These are phyloP conservation scores for Sebastes baramenuke DNA, from an alignment of 2,797 vertebrate species.

Conservation along the genomic window DNA sequence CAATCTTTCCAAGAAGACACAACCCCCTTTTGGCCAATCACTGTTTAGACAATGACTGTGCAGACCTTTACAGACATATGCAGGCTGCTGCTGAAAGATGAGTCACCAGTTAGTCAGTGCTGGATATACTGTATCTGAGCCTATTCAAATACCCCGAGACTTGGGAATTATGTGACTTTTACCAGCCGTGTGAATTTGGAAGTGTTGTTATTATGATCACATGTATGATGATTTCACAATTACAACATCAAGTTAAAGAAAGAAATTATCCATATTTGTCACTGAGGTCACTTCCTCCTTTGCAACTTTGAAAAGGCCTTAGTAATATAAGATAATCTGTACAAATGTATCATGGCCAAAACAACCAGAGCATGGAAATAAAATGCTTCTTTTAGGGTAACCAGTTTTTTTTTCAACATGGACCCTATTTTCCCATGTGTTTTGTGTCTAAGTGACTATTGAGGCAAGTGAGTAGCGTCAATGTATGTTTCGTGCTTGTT, in stretches of 20 bases:
- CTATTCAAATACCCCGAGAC: not conserved
- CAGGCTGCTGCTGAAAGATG: slow-evolving; percentile 42
- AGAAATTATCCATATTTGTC: not conserved
- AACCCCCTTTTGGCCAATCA: slow-evolving; percentile 22
- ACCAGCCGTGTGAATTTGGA: not conserved
- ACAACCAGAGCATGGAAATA: not conserved
- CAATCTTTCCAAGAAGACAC: slow-evolving; percentile 37
- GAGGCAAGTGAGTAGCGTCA: too few relatives aligned
- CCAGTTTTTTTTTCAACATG: too few relatives aligned
- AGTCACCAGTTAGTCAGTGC: slow-evolving; percentile 49
- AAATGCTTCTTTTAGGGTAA: not conserved
- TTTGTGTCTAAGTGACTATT: too few relatives aligned
- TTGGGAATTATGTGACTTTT: not conserved
- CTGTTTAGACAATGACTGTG: slow-evolving; percentile 55
- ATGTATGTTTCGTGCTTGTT: too few relatives aligned
- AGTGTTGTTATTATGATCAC: not conserved
- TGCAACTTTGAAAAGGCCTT: not conserved
- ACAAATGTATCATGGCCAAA: not conserved
- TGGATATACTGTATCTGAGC: not conserved
- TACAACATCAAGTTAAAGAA: not conserved
- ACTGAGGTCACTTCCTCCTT: not conserved
- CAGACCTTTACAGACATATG: slow-evolving; percentile 32
- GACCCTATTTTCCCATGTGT: too few relatives aligned
- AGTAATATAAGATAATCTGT: not conserved
- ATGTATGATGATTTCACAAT: not conserved